These are phyloP conservation scores for Argyra leucocephala DNA, from an alignment of 2,888 invertebrate genomes.

Conservation along the genomic window DNA sequence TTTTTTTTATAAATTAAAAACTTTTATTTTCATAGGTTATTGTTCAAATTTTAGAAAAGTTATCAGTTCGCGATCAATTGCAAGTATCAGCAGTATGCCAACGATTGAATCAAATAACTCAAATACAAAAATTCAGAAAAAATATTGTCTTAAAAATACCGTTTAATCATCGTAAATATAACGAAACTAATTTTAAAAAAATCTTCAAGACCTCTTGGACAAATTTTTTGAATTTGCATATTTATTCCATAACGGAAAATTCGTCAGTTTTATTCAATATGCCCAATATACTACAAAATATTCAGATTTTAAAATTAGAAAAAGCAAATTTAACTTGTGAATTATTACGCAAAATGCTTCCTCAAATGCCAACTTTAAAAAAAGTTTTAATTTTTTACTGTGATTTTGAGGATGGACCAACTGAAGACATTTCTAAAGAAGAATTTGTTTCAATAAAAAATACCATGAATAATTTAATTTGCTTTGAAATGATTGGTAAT, in stretches of 20 bases:
- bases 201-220: background rate
- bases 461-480: background rate
- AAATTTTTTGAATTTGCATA: background rate
- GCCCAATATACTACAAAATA: background rate
- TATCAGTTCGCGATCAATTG: background rate
- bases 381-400: background rate
- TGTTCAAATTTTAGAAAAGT: background rate
- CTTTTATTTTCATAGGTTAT: too few species aligned
- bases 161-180: too few species aligned
- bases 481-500: background rate
- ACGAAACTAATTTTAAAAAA: background rate
- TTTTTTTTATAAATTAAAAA: too few species aligned
- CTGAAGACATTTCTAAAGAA: background rate
- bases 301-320: background rate
- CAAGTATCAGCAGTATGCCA: background rate
- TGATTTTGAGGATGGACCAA: background rate
- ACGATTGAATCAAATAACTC: background rate
- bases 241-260: too few species aligned
- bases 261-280: background rate
- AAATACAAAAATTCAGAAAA: background rate
- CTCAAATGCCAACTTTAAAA: background rate
- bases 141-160: background rate
- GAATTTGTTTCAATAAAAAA: background rate
- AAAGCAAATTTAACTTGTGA: background rate
- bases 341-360: background rate